phyloP scores from a whole-genome alignment of 2,797 vertebrate species.

The Tolypeutes matacus region DNA sequence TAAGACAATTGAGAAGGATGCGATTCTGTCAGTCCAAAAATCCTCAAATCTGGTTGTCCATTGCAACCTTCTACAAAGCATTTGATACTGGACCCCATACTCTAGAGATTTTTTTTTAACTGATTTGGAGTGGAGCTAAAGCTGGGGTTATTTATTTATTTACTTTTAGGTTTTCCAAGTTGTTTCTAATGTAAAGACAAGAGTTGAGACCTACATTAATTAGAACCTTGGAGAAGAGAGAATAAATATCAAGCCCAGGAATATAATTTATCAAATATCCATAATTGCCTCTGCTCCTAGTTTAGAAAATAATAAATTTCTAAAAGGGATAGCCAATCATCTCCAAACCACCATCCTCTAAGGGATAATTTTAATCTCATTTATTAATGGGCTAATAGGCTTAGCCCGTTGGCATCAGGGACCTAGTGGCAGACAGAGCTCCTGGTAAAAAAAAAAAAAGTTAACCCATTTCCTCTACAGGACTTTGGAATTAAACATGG shows the following conservation, averaged over 20 bases:
- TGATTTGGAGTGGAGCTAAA: neutral
- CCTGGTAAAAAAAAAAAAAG: neutral
- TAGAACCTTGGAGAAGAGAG: neutral
- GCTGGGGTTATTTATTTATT: neutral
- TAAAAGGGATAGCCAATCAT: neutral
- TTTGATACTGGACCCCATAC: neutral
- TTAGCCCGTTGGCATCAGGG: neutral
- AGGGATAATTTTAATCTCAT: neutral
- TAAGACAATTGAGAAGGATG: neutral
- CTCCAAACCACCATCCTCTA: neutral
- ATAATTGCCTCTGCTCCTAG: neutral
- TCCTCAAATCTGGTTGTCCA: neutral
- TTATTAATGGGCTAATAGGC: neutral
- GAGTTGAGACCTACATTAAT: neutral
- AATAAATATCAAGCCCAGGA: neutral
- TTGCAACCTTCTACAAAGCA: neutral
- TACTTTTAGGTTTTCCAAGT: neutral
- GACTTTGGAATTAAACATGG: neutral
- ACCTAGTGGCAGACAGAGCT: neutral
- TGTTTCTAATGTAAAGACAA: neutral
- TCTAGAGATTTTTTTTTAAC: neutral
- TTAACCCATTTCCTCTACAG: neutral
- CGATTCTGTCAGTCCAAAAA: neutral
- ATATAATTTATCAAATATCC: neutral
- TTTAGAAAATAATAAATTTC: slow-evolving; percentile 2